These are phyloP conservation scores for Cryptoblepharus egeriae DNA, from an alignment of 2,797 vertebrate species.

Conservation along the genomic window DNA sequence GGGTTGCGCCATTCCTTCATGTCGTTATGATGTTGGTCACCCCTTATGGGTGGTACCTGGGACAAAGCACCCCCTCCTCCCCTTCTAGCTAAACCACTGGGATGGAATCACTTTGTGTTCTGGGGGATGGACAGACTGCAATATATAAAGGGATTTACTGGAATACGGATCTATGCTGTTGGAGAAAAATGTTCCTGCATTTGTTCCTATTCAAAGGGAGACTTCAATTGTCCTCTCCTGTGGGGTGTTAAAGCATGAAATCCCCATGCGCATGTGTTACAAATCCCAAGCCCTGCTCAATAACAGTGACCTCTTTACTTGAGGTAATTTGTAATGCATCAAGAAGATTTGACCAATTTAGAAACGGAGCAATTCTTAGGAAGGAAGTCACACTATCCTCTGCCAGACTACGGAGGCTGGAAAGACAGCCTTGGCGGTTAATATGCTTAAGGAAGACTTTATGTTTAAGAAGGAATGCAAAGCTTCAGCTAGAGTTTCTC, in stretches of 20 bases:
- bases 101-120: neutral
- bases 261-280: accelerated
- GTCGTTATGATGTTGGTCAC: too few species aligned
- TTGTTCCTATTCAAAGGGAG: neutral
- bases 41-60: too few species aligned
- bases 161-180: neutral
- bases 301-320: neutral
- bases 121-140: neutral
- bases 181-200: neutral
- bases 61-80: too few species aligned
- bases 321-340: neutral
- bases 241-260: neutral
- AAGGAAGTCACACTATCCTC: slow-evolving; percentile 6
- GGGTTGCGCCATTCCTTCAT: too few species aligned
- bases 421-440: neutral
- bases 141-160: neutral
- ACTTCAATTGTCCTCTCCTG: neutral
- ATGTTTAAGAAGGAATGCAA: neutral
- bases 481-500: neutral
- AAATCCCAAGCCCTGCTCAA: slow-evolving; percentile 6
- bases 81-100: too few species aligned
- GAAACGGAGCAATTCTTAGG: neutral
- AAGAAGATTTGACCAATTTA: neutral
- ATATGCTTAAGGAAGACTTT: neutral
- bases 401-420: neutral